A percentile compares a stretch with the other conserved stretches of the same genome.
Conservation (phyloP, 1,140 invertebrate species). For the Drosophila bocqueti region DNA sequence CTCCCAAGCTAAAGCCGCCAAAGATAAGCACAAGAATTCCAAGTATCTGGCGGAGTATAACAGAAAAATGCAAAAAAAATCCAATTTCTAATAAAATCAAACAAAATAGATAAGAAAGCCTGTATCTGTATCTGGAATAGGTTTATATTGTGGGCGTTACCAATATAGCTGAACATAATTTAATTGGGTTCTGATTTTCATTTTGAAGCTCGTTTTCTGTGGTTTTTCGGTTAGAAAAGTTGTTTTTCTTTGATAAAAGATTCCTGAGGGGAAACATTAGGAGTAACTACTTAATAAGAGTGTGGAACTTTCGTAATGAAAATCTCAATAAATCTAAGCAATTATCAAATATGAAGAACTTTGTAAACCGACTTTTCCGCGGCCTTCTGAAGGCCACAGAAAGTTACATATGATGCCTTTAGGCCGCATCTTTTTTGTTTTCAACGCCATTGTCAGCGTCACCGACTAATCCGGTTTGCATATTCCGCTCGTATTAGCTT, state of each 20-base stretch:
- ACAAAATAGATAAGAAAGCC: slow-evolving; percentile 1
- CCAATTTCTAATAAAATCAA: slow-evolving; percentile 3
- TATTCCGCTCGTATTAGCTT: slow-evolving; percentile 26
- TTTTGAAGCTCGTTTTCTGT: neutral
- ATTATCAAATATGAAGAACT: neutral
- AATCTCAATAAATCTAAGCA: neutral
- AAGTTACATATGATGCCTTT: neutral
- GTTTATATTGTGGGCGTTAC: slow-evolving; percentile 22
- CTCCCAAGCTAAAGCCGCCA: slow-evolving; percentile 85
- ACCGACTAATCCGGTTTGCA: slow-evolving; percentile 66
- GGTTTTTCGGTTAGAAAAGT: neutral
- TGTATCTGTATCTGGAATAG: slow-evolving; percentile 2
- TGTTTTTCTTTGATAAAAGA: neutral
- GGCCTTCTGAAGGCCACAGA: slow-evolving; percentile 14
- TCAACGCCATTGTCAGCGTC: slow-evolving; percentile 20
- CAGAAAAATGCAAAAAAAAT: neutral
- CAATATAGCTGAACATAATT: neutral
- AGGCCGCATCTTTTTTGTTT: slow-evolving; percentile 16
- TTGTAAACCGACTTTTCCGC: neutral
- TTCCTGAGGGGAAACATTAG: neutral
- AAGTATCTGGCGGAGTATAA: slow-evolving; percentile 54
- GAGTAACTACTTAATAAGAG: neutral
- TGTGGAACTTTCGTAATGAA: neutral
- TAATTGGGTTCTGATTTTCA: neutral
- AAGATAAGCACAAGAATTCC: slow-evolving; percentile 70